Conservation (phyloP, 1,140 invertebrate genomes). For the Bombus sylvicola region DNA sequence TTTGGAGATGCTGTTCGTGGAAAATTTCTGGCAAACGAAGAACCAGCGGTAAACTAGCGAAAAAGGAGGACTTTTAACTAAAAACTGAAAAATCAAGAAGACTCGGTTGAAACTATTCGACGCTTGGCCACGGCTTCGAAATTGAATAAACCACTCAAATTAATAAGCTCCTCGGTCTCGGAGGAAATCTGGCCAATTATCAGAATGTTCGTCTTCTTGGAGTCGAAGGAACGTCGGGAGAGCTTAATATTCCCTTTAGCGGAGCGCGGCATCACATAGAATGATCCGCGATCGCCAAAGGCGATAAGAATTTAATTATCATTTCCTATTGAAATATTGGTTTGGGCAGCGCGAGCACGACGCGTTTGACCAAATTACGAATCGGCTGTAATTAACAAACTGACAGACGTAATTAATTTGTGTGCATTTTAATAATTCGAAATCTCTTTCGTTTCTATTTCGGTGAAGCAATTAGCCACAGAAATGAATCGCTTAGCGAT, state of each 20-base stretch:
- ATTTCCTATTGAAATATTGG: slow-evolving; percentile 12
- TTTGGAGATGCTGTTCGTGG: not conserved
- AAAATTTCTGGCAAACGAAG: not conserved
- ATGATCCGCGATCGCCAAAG: not conserved
- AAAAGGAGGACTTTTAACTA: not conserved
- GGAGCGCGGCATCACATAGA: not conserved
- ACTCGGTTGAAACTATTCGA: not conserved
- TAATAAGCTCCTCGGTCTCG: slow-evolving; percentile 14
- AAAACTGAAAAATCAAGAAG: not conserved
- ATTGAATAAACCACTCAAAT: slow-evolving; percentile 36
- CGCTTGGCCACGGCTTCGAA: slow-evolving; percentile 2
- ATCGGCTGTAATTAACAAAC: slow-evolving; percentile 29
- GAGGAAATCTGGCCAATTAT: slow-evolving; percentile 35
- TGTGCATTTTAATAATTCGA: slow-evolving; percentile 17
- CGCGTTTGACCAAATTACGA: too few species aligned
- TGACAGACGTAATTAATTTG: slow-evolving; percentile 33
- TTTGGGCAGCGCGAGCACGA: too few species aligned
- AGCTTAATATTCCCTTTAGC: slow-evolving; percentile 12
- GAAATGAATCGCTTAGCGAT: slow-evolving; percentile 24
- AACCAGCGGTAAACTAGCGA: not conserved
- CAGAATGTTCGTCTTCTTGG: slow-evolving; percentile 15
- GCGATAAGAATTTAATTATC: slow-evolving; percentile 38
- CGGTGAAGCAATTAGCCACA: slow-evolving; percentile 14
- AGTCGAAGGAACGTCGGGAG: not conserved
- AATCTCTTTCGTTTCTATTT: not conserved